Evolutionary conservation across 1,140 invertebrate genomes (phyloP).

Genomic region (Penaeus indicus): DNA sequence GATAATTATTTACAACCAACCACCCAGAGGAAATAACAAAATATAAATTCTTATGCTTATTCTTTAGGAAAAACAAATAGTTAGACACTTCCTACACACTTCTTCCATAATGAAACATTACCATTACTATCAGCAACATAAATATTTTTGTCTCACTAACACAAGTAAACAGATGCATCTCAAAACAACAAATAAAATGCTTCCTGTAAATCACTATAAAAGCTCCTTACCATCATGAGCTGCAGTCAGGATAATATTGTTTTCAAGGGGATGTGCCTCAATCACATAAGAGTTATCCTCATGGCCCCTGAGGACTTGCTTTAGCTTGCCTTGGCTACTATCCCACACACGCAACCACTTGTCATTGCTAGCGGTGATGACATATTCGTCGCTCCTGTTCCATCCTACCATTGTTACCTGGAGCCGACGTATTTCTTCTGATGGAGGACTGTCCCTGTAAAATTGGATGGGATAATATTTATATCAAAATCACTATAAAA

Average conservation of each 20-base stretch:
- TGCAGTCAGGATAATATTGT: constrained; percentile 85
- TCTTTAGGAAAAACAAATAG: too few relatives aligned
- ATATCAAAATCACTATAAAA: not conserved
- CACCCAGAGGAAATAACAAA: too few relatives aligned
- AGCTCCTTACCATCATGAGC: constrained; percentile 90
- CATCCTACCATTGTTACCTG: constrained; percentile 97
- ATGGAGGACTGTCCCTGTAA: constrained; percentile 7
- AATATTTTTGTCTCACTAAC: not conserved
- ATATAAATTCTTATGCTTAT: too few relatives aligned
- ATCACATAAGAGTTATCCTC: constrained; percentile 95
- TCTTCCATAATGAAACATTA: too few relatives aligned
- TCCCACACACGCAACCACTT: constrained; percentile 91
- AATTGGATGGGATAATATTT: not conserved
- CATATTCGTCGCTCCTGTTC: constrained; percentile 88
- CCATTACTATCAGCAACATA: too few relatives aligned
- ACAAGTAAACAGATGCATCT: not conserved
- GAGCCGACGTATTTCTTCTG: constrained; percentile 75
- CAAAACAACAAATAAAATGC: not conserved
- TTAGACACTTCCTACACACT: too few relatives aligned
- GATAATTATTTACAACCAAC: too few relatives aligned
- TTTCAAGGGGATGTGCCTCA: constrained; percentile 90
- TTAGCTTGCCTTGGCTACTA: constrained; percentile 76
- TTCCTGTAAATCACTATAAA: not conserved
- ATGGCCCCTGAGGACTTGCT: constrained; percentile 84
- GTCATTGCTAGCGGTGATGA: constrained; percentile 92